Evolutionary conservation across 37 sponge, comb jelly and placozoan species (phyloP).

Genomic region (Spongia lamella): DNA sequence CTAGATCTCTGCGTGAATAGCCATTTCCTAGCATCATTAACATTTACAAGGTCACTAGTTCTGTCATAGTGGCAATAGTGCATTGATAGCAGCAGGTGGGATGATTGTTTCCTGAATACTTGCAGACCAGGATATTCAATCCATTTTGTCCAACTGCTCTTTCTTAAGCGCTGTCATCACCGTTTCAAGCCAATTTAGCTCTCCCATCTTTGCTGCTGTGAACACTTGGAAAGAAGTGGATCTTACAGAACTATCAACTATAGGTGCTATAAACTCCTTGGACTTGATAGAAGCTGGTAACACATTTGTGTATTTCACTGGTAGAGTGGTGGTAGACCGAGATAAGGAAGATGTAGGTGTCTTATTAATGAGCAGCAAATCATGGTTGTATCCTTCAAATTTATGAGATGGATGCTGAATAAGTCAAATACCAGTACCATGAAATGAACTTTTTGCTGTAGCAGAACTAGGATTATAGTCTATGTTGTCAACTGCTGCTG

Average conservation of each 20-base stretch:
- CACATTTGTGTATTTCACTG: background rate
- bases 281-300: constrained; percentile 1
- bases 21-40: constrained; percentile 20
- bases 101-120: too few species aligned
- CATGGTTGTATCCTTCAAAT: constrained; percentile 1
- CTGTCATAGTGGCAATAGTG: background rate
- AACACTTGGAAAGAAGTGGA: too few species aligned
- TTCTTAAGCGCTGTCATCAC: too few species aligned
- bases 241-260: too few species aligned
- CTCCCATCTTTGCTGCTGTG: too few species aligned
- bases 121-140: too few species aligned
- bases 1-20: constrained; percentile 9
- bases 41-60: constrained; percentile 24
- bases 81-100: too few species aligned
- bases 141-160: too few species aligned
- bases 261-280: background rate
- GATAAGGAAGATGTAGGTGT: background rate
- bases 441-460: constrained; percentile 23
- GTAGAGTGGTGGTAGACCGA: background rate
- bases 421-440: constrained; percentile 41
- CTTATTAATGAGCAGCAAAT: background rate
- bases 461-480: constrained; percentile 34
- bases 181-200: too few species aligned
- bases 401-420: constrained; percentile 23
- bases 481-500: constrained; percentile 35